These are phyloP conservation scores for Syrmaticus mikado DNA, from an alignment of 2,113 vertebrate species.

Conservation along the genomic window DNA sequence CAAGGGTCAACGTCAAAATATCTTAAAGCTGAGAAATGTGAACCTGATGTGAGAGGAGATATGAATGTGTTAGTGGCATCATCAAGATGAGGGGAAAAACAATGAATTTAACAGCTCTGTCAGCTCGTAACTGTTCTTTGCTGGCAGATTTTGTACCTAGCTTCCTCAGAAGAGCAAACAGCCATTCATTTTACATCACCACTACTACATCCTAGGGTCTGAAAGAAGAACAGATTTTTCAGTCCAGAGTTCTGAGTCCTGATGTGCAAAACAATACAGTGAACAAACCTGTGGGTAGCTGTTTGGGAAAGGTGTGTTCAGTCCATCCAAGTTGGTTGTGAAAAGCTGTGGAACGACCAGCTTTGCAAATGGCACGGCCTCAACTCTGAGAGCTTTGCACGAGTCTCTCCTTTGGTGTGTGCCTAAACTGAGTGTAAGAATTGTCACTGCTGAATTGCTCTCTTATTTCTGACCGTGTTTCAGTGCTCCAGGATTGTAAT, in stretches of 20 bases:
- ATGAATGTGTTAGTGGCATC: not conserved
- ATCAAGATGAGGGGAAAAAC: not conserved
- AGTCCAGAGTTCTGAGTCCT: not conserved
- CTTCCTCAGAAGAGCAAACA: not conserved
- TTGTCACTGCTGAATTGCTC: not conserved
- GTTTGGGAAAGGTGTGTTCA: not conserved
- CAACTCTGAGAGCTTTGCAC: not conserved
- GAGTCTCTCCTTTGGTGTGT: not conserved
- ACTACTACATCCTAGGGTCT: not conserved
- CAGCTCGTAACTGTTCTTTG: not conserved
- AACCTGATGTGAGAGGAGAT: not conserved
- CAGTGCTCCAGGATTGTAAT: not conserved
- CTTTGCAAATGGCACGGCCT: not conserved
- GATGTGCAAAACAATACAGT: not conserved
- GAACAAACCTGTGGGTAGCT: not conserved
- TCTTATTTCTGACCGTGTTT: not conserved
- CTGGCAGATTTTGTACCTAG: not conserved
- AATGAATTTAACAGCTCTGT: not conserved
- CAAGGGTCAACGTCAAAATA: not conserved
- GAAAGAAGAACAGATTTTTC: not conserved
- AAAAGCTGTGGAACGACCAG: fast-evolving
- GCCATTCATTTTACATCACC: not conserved
- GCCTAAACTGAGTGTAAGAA: not conserved
- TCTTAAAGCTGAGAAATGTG: not conserved
- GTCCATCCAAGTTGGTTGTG: not conserved